phyloP scores from a whole-genome alignment of 2,888 invertebrate genomes.

The Iselma pallidipennis region DNA sequence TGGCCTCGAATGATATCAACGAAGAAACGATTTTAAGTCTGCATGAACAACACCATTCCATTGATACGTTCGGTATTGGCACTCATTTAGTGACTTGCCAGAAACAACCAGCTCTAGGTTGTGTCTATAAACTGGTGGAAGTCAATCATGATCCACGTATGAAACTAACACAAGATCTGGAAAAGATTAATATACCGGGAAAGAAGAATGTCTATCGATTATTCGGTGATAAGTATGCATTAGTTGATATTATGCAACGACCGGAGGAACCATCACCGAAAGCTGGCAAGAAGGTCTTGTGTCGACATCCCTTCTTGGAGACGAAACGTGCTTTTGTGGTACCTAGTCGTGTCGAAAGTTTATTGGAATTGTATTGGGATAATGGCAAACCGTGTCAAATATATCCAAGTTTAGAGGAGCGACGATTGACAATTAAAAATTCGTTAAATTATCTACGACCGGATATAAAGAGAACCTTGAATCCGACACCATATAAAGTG shows the following conservation, averaged over 20 bases:
- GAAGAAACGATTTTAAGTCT: slow-evolving; percentile 97
- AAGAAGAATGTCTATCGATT: slow-evolving; percentile 79
- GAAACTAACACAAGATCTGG: slow-evolving; percentile 95
- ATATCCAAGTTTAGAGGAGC: slow-evolving; percentile 73
- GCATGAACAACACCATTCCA: slow-evolving; percentile 95
- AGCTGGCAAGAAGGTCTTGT: slow-evolving; percentile 81
- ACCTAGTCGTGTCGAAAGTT: slow-evolving; percentile 82
- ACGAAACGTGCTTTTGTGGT: slow-evolving; percentile 94
- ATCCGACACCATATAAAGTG: slow-evolving; percentile 99
- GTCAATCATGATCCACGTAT: slow-evolving; percentile 88
- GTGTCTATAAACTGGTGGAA: slow-evolving; percentile 97
- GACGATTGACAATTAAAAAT: slow-evolving; percentile 77
- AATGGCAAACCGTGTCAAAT: slow-evolving; percentile 72
- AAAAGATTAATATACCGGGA: slow-evolving; percentile 97
- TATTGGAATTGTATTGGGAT: slow-evolving; percentile 85
- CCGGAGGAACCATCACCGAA: slow-evolving; percentile 77
- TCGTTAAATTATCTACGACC: slow-evolving; percentile 81
- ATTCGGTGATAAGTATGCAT: slow-evolving; percentile 76
- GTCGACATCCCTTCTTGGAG: slow-evolving; percentile 96
- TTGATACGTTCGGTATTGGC: slow-evolving; percentile 67
- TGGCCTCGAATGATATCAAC: slow-evolving; percentile 98
- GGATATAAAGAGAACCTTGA: slow-evolving; percentile 93
- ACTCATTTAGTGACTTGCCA: slow-evolving; percentile 99
- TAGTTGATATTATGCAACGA: slow-evolving; percentile 88
- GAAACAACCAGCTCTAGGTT: slow-evolving; percentile 95